A percentile compares a stretch with the other conserved stretches of the same genome.
These are phyloP conservation scores for Mellivora capensis DNA, from an alignment of 2,113 vertebrate genomes.

Conservation along the genomic window DNA sequence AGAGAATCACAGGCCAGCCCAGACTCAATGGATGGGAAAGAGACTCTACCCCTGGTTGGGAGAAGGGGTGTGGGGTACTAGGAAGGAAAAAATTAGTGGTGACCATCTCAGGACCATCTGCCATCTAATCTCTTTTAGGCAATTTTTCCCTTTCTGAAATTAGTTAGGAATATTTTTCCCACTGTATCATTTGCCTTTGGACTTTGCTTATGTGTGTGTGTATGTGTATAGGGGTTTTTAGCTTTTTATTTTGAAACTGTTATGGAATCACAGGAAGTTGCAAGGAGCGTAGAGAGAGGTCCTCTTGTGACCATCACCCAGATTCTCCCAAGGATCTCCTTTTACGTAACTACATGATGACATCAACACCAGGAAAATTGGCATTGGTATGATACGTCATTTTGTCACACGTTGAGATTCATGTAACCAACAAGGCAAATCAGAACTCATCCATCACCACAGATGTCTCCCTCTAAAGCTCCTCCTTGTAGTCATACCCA, in stretches of 20 bases:
- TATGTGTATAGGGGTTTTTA: not conserved
- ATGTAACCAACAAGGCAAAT: not conserved
- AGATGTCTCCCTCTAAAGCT: not conserved
- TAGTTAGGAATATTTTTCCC: not conserved
- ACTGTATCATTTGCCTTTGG: not conserved
- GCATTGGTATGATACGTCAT: not conserved
- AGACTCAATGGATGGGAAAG: not conserved
- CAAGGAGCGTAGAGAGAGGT: not conserved
- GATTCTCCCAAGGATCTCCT: not conserved
- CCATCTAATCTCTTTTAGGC: not conserved
- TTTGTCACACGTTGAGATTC: not conserved
- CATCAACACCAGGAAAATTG: not conserved
- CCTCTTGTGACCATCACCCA: too few species aligned
- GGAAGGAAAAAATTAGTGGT: not conserved
- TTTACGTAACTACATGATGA: not conserved
- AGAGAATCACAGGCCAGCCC: not conserved
- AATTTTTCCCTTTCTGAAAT: not conserved
- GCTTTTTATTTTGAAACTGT: not conserved
- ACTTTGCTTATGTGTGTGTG: not conserved
- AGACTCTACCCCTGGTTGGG: not conserved
- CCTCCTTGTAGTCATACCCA: too few species aligned
- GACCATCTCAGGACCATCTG: not conserved
- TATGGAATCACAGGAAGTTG: not conserved
- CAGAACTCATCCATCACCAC: not conserved
- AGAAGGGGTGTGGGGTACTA: not conserved